phyloP scores from a whole-genome alignment of 2,113 vertebrate genomes.

The Bungarus multicinctus region DNA sequence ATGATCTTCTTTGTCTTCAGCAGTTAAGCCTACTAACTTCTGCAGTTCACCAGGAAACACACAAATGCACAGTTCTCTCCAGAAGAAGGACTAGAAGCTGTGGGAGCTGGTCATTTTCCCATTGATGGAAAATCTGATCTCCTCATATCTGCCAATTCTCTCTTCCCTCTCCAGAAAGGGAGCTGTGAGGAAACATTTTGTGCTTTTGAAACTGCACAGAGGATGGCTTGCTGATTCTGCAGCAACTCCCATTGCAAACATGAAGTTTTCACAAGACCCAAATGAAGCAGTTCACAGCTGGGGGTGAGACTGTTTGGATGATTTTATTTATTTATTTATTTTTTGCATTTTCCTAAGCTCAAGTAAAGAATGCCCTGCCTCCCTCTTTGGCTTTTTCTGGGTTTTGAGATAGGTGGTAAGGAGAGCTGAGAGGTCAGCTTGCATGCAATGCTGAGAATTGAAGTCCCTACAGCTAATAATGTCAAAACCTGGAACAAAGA shows the following conservation, averaged over 20 bases:
- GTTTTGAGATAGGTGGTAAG: neutral
- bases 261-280: neutral
- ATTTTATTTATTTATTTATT: too few relatives aligned
- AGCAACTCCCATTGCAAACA: neutral
- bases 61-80: neutral
- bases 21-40: neutral
- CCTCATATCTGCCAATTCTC: neutral
- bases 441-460: neutral
- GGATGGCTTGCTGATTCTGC: neutral
- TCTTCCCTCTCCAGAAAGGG: neutral
- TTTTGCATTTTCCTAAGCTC: neutral
- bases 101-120: neutral
- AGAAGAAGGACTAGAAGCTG: neutral
- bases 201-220: neutral
- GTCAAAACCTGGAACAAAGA: conserved; percentile 8
- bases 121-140: neutral
- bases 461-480: conserved; percentile 35
- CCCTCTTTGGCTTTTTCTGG: neutral
- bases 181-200: neutral
- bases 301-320: neutral
- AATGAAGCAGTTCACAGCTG: neutral
- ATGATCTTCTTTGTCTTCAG: neutral
- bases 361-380: neutral
- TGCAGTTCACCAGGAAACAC: neutral
- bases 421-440: neutral